phyloP scores from a whole-genome alignment of 2,113 vertebrate species.

The Callospermophilus lateralis region DNA sequence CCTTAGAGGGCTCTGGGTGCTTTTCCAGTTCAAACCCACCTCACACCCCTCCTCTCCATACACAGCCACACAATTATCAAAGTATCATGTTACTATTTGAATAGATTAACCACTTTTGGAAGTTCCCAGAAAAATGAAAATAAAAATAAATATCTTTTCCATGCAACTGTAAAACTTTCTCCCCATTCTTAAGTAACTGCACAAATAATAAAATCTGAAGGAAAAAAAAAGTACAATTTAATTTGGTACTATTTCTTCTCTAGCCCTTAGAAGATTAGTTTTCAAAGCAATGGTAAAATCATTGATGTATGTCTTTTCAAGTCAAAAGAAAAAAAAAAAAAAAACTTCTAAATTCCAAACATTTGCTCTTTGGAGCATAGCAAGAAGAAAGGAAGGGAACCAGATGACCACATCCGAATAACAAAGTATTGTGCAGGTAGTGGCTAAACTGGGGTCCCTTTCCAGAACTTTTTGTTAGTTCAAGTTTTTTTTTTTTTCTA shows the following conservation, averaged over 20 bases:
- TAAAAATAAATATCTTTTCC: conserved; percentile 39
- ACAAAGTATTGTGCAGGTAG: conserved; percentile 15
- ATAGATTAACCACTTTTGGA: conserved; percentile 68
- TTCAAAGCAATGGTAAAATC: conserved; percentile 82
- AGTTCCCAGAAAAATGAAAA: conserved; percentile 45
- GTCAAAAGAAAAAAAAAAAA: conserved; percentile 71
- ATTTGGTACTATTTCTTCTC: conserved; percentile 71
- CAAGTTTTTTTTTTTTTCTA: background rate
- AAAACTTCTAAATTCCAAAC: conserved; percentile 62
- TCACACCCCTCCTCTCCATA: background rate
- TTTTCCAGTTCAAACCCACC: background rate
- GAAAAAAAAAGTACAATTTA: conserved; percentile 58
- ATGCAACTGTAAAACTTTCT: conserved; percentile 69
- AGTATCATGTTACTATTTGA: conserved; percentile 56
- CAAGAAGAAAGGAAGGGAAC: background rate
- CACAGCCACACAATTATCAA: conserved; percentile 39
- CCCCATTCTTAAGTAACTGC: conserved; percentile 80
- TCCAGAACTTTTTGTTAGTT: background rate
- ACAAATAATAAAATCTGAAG: conserved; percentile 79
- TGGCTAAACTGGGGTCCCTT: background rate
- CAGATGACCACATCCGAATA: background rate
- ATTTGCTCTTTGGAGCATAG: conserved; percentile 67
- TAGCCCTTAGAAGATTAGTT: conserved; percentile 76
- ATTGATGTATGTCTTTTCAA: conserved; percentile 75
- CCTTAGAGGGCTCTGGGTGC: background rate